These are phyloP conservation scores for Siphlonurus alternatus DNA, from an alignment of 2,888 invertebrate species.

Conservation along the genomic window DNA sequence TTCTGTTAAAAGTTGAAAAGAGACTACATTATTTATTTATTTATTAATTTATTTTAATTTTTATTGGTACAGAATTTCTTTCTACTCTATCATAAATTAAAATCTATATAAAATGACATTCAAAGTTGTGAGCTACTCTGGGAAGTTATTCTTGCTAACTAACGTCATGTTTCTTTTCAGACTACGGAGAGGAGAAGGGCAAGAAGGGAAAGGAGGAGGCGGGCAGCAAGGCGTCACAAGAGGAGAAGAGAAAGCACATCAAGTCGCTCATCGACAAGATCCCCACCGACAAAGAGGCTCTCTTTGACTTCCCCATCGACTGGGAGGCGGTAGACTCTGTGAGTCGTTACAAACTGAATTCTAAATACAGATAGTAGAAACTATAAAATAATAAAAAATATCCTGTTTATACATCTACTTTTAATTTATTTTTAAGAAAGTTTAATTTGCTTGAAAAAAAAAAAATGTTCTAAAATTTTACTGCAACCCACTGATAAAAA, in stretches of 20 bases:
- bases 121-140: too few relatives aligned
- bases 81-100: too few relatives aligned
- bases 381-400: neutral
- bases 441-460: neutral
- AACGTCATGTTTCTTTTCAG: too few relatives aligned
- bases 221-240: slow-evolving; percentile 46
- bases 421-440: neutral
- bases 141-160: too few relatives aligned
- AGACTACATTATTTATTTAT: neutral
- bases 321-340: slow-evolving; percentile 66
- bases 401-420: slow-evolving; percentile 3
- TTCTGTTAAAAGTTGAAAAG: too few relatives aligned
- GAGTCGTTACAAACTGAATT: slow-evolving; percentile 18
- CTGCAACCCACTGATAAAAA: neutral
- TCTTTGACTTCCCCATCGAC: slow-evolving; percentile 89
- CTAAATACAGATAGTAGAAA: neutral
- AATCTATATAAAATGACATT: too few relatives aligned
- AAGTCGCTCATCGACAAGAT: slow-evolving; percentile 97
- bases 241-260: slow-evolving; percentile 92
- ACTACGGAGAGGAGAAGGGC: slow-evolving; percentile 43
- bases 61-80: too few relatives aligned
- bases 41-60: too few relatives aligned
- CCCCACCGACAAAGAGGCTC: slow-evolving; percentile 90
- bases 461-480: slow-evolving; percentile 6
- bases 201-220: slow-evolving; percentile 43